phyloP scores from a whole-genome alignment of 2,797 vertebrate species.

The Acanthiza pusilla region DNA sequence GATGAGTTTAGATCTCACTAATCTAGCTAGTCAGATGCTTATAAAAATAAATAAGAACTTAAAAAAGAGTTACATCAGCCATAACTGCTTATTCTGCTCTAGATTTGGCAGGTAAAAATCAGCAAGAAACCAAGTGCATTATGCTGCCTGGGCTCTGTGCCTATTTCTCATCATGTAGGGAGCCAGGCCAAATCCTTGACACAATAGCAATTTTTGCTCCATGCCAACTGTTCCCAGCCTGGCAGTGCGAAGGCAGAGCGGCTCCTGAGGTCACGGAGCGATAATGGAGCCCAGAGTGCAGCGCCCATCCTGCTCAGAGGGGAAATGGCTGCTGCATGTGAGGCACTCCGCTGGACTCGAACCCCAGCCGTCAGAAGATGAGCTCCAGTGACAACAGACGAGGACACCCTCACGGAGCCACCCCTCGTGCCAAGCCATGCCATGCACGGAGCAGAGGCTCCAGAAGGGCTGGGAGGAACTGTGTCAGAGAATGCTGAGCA shows the following conservation, averaged over 20 bases:
- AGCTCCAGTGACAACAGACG: not conserved
- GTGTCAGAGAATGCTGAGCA: not conserved
- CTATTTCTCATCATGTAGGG: constrained; percentile 55
- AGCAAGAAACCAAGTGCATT: constrained; percentile 48
- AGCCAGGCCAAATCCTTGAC: constrained; percentile 56
- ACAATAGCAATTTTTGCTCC: constrained; percentile 61
- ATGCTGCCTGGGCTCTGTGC: constrained; percentile 48
- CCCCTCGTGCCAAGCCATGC: not conserved
- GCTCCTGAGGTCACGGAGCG: constrained; percentile 54
- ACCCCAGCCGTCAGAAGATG: not conserved
- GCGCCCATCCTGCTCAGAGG: not conserved
- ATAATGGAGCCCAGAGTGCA: constrained; percentile 24
- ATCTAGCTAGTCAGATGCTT: not conserved
- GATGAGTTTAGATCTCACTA: constrained; percentile 16
- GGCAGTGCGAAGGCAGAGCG: not conserved
- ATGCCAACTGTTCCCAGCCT: constrained; percentile 58
- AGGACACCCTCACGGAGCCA: not conserved
- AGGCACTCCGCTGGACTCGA: not conserved
- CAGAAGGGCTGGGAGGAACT: not conserved
- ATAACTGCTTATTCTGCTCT: constrained; percentile 32
- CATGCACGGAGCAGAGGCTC: not conserved
- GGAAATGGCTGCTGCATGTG: not conserved
- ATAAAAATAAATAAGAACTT: constrained; percentile 46
- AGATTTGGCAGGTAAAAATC: constrained; percentile 63
- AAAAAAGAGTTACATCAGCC: constrained; percentile 49